Evolutionary conservation across 2,888 invertebrate genomes (phyloP), one percentile per base, ranked within the genome.

Genomic region (Lymantria dispar): DNA sequence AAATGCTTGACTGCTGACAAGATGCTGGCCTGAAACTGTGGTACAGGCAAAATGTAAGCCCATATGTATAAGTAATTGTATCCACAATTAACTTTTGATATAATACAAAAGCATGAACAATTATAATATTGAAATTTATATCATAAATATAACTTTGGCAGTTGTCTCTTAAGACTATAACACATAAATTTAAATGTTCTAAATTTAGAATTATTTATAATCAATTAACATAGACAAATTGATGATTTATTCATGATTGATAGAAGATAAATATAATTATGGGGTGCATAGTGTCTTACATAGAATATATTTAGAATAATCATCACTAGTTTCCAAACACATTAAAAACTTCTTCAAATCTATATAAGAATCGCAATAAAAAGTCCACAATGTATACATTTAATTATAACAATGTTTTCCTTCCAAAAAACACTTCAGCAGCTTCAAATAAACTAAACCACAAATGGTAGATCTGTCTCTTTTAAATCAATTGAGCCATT

Each of bases 401-500:
- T 64, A 62, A 61, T 65, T 54, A 48, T 45, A 64, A 50, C 38
- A 49, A 55, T 45, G 44, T 54, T 58, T 1, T 38, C 38, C 2
- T 11, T 38, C n/a, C 11, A 22, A 38, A 11, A 38, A 38, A 38
- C 12, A 38, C 38, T 38, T 38, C 5, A 38, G n/a, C 38, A 38
- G 38, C 38, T 12, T 38, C 12, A n/a, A 38, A 55, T 53, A 60
- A 51, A 54, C 73, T 82, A 87, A 52, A 87, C 44, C 51, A 79
- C 67, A 68, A 90, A 86, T n/a, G 90, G 85, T 67, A 78, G 50
- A 58, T 80, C 72, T 49, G 90, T 86, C 60, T 91, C 84, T 62
- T 86, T 90, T 48, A 92, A 74, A 55, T 87, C 87, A 72, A 92
- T 91, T 36, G 87, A 84, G 57, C 92, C 92, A 80, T 92, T 92